Base-by-base conservation (phyloP, 2,797 vertebrate genomes). In the Cyprinella venusta region DNA sequence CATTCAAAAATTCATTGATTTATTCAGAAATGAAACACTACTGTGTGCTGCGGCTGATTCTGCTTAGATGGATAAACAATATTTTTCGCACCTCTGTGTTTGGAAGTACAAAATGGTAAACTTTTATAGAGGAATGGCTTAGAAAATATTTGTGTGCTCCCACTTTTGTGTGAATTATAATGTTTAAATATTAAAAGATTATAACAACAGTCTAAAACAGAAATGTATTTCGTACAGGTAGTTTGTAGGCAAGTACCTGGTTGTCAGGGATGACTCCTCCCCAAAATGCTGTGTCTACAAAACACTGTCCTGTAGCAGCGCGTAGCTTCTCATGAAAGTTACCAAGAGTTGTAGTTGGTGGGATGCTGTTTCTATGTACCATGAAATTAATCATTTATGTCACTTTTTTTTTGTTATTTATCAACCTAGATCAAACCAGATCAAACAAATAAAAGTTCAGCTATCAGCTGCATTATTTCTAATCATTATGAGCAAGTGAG, bases 281-380 rank as follows among this genome's bases (percentile, higher is more conserved):
- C 96, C 96, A 97, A 92, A 96, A 96, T 19, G 94, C 95, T 0
- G 90, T 93, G 75, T 97, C 95, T 86, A 97, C 94, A 83, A 95
- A 95, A 87, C 95, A 97, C 89, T 95, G 92, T 9, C 92, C 94
- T 0, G 82, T 79, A 0, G 95, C 95, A 71, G 91, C 91, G 33
- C 69, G 76, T 54, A 93, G 87, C 90, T 96, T 96, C 78, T 93
- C 89, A 0, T 86, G 85, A 26, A 97, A 93, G 86, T 95, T 91
- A 24, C 15, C 65, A 2, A 96, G 90, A 26, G 94, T 95, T 78
- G 95, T 96, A 52, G 95, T 96, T 36, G 95, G 94, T 64, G 95
- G 95, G 76, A 95, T 91, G 85, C 93, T 92, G 86, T 96, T 95
- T 65, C 96, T 97, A 81, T 82, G 33, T 71, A 48, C 6, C 36